A percentile compares a stretch with the other conserved stretches of the same genome.
phyloP scores from a whole-genome alignment of 2,888 invertebrate genomes.

The Drosophila setosimentum region DNA sequence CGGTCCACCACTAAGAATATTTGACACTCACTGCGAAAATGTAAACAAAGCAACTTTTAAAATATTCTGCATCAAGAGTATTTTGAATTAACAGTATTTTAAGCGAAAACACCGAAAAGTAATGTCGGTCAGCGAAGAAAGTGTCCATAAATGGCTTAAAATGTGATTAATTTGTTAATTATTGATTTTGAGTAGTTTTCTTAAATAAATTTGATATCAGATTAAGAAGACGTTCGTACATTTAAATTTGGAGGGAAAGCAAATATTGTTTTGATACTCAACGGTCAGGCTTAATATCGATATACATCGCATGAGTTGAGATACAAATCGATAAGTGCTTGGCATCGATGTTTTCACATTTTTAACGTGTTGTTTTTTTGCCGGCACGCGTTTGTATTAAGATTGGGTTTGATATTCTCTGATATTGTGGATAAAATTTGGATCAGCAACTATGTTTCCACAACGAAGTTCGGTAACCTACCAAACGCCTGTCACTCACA shows the following conservation, averaged over 20 bases:
- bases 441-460: constrained; percentile 73
- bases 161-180: not conserved
- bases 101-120: not conserved
- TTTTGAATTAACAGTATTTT: not conserved
- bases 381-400: constrained; percentile 29
- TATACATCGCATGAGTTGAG: not conserved
- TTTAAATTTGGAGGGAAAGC: not conserved
- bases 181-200: not conserved
- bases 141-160: not conserved
- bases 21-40: not conserved
- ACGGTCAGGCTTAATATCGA: not conserved
- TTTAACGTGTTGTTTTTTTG: not conserved
- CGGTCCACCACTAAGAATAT: not conserved
- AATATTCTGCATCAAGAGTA: not conserved
- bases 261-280: not conserved
- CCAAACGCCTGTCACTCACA: constrained; percentile 74
- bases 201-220: not conserved
- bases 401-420: not conserved
- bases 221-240: not conserved
- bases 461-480: constrained; percentile 70
- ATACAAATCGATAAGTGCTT: not conserved
- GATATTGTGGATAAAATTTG: not conserved
- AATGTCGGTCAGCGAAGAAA: not conserved
- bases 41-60: not conserved
- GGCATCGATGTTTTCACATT: not conserved